Base-by-base conservation (phyloP, 2,888 invertebrate genomes). In the Apamea crenata region DNA sequence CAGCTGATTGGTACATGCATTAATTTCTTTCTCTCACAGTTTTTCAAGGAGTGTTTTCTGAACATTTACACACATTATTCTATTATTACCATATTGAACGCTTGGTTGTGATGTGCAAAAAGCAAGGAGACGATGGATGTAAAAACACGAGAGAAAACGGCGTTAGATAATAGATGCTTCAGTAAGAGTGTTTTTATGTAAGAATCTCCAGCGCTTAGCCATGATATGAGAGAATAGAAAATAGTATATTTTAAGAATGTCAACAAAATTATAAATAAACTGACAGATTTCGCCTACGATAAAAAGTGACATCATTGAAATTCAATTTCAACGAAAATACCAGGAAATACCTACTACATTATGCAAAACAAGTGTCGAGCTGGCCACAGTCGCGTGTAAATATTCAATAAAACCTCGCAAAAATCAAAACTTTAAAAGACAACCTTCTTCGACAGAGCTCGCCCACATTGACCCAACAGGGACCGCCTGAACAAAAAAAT, bases 81-180 rank as follows among this genome's bases (percentile, higher is more conserved):
- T 87, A 83, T 87, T 87, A 87, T 87, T 84, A 84, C 84, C 84
- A 79, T 84, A 84, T 79, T 67, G 73, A 78, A 79, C 69, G 63
- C 40, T 53, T 32, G 61, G 71, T 56, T 56, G 74, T 71, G 71
- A 84, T 68, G 67, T 73, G 68, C 10, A 68, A 81, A 80, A 80
- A 59, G 50, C 50, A 73, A 68, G n/a, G 10, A 25, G 36, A 32
- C 29, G 36, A 59, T 69, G 68, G 40, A 69, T 72, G 40, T 72
- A 68, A 82, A 85, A 82, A 73, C 50, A 73, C 56, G 25, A 81
- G 47, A 25, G 32, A 85, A 68, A 84, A 79, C 71, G 53, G 29
- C 10, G 6, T 47, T n/a, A 63, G 7, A 61, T 61, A 53, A 68
- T 18, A 61, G 16, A 63, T 32, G 56, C 21, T 77, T 70, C 3